Base-by-base conservation (phyloP, 2,797 vertebrate genomes). In the Chloroceryle amazona region DNA sequence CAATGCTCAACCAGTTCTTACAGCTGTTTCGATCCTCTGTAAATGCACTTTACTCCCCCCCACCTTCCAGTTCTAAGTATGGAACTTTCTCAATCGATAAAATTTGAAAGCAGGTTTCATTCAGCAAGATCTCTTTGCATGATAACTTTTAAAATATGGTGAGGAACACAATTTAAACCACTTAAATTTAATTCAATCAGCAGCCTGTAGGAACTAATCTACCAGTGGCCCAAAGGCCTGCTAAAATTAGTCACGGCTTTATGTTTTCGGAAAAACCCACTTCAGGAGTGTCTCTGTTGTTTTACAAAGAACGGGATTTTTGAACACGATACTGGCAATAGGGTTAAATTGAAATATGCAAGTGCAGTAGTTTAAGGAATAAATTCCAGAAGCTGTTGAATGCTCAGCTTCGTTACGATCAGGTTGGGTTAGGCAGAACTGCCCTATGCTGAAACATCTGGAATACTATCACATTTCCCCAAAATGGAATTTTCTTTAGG, bases 401-500 rank as follows among this genome's bases (percentile, higher is more conserved):
- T 3, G 31, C 92, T 92, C 88, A 80, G 93, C 92, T 93, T 96
- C 15, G 2, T 63, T 96, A 84, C 2, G 15, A 41, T 61, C 91
- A 83, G 41, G 58, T 86, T 94, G 89, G 89, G 95, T 83, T 93
- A 66, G 88, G 94, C 91, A 86, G 81, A 73, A 81, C 33, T 19
- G 54, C 87, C 2, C 7, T 79, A 14, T 68, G 92, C 92, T 93
- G 86, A 86, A 94, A 96, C 97, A 96, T 97, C 97, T 98, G 97
- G 97, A 97, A 97, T 91, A 96, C 90, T 85, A 96, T 63, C 96
- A 51, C 68, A 13, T 96, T 97, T 98, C 42, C 71, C 93, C 92
- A 72, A 67, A 93, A 80, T 6, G 80, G 92, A 95, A 95, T 97
- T 97, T 96, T 96, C 89, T 96, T 55, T 81, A 73, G 60, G 72